Base-by-base conservation (phyloP, 2,888 invertebrate species). In the Limnephilus auricula region DNA sequence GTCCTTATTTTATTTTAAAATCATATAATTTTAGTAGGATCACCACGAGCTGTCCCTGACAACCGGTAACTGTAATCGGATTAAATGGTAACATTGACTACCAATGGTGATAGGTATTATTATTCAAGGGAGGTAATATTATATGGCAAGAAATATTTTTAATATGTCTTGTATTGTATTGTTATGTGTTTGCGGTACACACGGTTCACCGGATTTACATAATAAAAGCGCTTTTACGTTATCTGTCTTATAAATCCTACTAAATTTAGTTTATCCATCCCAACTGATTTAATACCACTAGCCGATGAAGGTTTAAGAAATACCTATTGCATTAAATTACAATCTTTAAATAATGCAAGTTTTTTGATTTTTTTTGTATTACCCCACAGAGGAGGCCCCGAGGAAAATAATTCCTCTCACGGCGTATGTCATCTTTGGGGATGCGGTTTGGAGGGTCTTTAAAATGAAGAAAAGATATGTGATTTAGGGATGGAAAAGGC, bases 21-120 rank as follows among this genome's bases (percentile, higher is more conserved):
- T 34, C 34, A 34, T 34, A 45, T 45, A 45, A 13, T 13, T 45
- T 45, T 18, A 0, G 4, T 50, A 15, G 13, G 2, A 25, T 65
- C 6, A 65, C 65, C 25, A 65, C 65, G 65, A 65, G 65, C 65
- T 25, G 10, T 65, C 25, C 25, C 65, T 65, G 65, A 65, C 65
- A 65, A 65, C n/a, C 65, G 25, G 25, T 25, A 25, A 65, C 25
- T 79, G 31, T 88, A 88, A 88, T 31, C 65, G 78, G 87, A 88
- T 88, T 88, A 88, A 30, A 88, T 31, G 25, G 87, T n/a, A 30
- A 30, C 45, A 13, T 40, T 85, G 78, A 79, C 79, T 79, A 30
- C 15, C 79, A 37, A 65, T 88, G 40, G n/a, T 65, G 25, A 65
- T 65, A 45, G 45, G 45, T 45, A n/a, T 65, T 25, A 65, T 65